A percentile compares a stretch with the other conserved stretches of the same genome.
Evolutionary conservation across 2,113 vertebrate species (phyloP).

Genomic region (Globicephala melas): DNA sequence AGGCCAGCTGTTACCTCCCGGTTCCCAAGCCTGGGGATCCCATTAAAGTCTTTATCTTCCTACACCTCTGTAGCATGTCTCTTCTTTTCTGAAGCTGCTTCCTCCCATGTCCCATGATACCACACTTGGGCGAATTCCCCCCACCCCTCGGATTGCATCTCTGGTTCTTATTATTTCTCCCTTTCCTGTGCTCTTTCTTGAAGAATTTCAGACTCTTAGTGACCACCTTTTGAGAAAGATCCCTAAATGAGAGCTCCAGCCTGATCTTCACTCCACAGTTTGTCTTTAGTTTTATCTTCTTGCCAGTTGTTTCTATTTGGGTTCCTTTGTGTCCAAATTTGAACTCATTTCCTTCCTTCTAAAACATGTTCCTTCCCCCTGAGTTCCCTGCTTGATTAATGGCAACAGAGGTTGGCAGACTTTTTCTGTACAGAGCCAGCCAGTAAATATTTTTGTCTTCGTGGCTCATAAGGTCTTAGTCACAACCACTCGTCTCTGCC

Average conservation of each 20-base stretch:
- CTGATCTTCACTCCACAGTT: neutral
- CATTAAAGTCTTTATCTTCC: neutral
- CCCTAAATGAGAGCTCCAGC: neutral
- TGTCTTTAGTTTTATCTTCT: neutral
- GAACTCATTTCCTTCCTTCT: constrained; percentile 66
- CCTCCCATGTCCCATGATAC: neutral
- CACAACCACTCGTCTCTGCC: neutral
- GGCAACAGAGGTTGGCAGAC: neutral
- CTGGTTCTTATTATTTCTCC: neutral
- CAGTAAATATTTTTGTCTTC: constrained; percentile 4
- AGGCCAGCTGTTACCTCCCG: neutral
- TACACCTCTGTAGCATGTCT: neutral
- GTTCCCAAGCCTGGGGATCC: neutral
- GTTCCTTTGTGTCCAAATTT: constrained; percentile 65
- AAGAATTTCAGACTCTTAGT: neutral
- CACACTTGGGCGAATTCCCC: neutral
- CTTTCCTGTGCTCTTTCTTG: neutral
- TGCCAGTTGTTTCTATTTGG: constrained; percentile 61
- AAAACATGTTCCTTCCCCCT: constrained; percentile 3
- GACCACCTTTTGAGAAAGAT: constrained; percentile 1
- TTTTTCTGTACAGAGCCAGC: neutral
- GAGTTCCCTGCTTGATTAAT: constrained; percentile 50
- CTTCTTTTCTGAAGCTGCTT: neutral
- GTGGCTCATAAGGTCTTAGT: neutral
- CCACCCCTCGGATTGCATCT: neutral